phyloP scores from a whole-genome alignment of 2,113 vertebrate species.

The Alosa alosa region DNA sequence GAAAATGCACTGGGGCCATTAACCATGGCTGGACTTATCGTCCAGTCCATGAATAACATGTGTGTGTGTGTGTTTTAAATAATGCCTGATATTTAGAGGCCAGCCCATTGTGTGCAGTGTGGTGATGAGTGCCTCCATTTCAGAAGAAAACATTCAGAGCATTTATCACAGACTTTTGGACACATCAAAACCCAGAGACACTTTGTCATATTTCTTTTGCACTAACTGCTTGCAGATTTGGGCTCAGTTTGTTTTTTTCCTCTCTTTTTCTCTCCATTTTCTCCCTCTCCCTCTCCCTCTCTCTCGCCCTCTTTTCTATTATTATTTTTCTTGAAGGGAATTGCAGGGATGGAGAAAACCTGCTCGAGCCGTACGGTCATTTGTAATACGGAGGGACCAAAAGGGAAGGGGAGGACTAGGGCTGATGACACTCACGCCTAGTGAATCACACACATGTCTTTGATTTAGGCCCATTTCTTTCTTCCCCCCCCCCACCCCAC shows the following conservation, averaged over 20 bases:
- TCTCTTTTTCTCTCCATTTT: not conserved
- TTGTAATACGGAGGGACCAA: not conserved
- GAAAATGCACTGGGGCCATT: not conserved
- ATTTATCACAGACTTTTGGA: not conserved
- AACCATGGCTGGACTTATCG: not conserved
- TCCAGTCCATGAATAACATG: not conserved
- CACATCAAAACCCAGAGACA: conserved; percentile 1
- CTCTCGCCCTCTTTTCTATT: not conserved
- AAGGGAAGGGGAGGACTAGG: not conserved
- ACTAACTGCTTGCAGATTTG: conserved; percentile 1
- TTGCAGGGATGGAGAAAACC: not conserved
- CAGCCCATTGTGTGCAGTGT: not conserved
- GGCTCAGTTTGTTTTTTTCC: not conserved
- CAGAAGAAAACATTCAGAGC: not conserved
- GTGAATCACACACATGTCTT: conserved; percentile 12
- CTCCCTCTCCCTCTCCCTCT: not conserved
- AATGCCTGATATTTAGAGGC: not conserved
- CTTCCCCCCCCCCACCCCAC: not conserved
- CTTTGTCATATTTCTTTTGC: conserved; percentile 6
- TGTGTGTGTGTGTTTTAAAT: not conserved
- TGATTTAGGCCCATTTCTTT: conserved; percentile 3
- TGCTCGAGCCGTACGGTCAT: not conserved
- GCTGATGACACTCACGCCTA: not conserved
- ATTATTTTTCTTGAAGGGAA: not conserved
- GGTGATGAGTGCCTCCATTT: not conserved